Evolutionary conservation across 2,888 invertebrate species (phyloP).

Genomic region (Arge pagana): DNA sequence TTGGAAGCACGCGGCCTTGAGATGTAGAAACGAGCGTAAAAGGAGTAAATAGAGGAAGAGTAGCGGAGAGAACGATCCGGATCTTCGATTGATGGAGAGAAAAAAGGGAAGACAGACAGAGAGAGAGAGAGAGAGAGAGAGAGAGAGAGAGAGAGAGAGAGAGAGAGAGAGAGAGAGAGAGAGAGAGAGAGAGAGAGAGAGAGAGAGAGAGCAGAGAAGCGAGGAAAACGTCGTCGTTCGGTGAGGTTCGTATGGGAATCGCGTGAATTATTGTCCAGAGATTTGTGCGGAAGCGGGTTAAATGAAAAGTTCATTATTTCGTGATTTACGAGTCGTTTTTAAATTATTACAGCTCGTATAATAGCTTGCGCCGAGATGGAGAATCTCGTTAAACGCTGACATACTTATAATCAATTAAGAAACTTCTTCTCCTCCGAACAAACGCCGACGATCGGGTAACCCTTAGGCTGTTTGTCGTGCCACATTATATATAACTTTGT

Average conservation of each 20-base stretch:
- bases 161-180: too few relatives aligned
- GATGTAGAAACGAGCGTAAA: too few relatives aligned
- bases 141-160: too few relatives aligned
- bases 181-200: too few relatives aligned
- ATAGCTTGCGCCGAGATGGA: background rate
- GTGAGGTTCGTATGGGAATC: too few relatives aligned
- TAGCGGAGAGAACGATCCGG: background rate
- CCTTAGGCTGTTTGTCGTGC: conserved; percentile 4
- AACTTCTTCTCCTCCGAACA: conserved; percentile 12
- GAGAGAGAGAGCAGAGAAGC: too few relatives aligned
- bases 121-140: background rate
- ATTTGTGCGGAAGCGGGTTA: conserved; percentile 15
- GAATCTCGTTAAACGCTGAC: conserved; percentile 20
- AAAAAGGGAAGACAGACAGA: background rate
- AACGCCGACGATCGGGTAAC: conserved; percentile 12
- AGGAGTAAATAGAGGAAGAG: background rate
- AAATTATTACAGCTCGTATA: conserved; percentile 6
- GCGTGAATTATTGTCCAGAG: too few relatives aligned
- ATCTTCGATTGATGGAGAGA: background rate
- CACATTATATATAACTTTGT: conserved; percentile 19
- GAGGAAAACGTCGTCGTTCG: too few relatives aligned
- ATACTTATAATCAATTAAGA: conserved; percentile 20
- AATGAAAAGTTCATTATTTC: conserved; percentile 12
- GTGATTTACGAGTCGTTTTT: conserved; percentile 16
- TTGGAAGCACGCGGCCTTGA: too few relatives aligned